Percentiles rank a stretch among this genome's conserved stretches.
phyloP scores from a whole-genome alignment of 2,113 vertebrate genomes.

The Ptilorrhoa leucosticta region DNA sequence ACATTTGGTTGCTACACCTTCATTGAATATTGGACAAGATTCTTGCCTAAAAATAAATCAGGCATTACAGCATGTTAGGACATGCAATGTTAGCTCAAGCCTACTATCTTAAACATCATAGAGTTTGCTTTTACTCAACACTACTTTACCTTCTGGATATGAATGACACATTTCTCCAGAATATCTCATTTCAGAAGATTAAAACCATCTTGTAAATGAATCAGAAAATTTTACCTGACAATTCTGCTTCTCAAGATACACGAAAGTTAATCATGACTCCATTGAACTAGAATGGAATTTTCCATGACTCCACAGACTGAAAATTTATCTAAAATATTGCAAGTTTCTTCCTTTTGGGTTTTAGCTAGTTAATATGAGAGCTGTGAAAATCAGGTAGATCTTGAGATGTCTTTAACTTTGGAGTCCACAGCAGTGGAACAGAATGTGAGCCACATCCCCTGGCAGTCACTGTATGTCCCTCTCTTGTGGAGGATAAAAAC shows the following conservation, averaged over 20 bases:
- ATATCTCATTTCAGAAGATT: not conserved
- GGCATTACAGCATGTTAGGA: not conserved
- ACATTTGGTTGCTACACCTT: not conserved
- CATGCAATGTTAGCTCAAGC: not conserved
- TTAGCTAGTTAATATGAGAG: not conserved
- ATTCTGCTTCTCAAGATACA: not conserved
- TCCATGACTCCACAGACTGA: not conserved
- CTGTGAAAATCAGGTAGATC: not conserved
- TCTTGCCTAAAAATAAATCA: not conserved
- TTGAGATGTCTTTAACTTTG: not conserved
- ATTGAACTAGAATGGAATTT: not conserved
- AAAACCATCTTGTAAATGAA: not conserved
- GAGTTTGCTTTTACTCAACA: not conserved
- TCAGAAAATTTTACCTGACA: not conserved
- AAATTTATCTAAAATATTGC: not conserved
- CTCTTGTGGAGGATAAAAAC: not conserved
- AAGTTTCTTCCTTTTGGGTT: not conserved
- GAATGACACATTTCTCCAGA: not conserved
- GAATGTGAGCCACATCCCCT: not conserved
- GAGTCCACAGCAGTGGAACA: not conserved
- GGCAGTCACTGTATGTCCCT: not conserved
- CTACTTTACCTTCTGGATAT: not conserved
- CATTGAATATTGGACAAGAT: not conserved
- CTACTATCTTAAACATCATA: not conserved
- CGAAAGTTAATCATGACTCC: not conserved